A percentile compares a stretch with the other conserved stretches of the same genome.
Evolutionary conservation across 2,113 vertebrate genomes (phyloP).

Genomic region (Petaurus breviceps): DNA sequence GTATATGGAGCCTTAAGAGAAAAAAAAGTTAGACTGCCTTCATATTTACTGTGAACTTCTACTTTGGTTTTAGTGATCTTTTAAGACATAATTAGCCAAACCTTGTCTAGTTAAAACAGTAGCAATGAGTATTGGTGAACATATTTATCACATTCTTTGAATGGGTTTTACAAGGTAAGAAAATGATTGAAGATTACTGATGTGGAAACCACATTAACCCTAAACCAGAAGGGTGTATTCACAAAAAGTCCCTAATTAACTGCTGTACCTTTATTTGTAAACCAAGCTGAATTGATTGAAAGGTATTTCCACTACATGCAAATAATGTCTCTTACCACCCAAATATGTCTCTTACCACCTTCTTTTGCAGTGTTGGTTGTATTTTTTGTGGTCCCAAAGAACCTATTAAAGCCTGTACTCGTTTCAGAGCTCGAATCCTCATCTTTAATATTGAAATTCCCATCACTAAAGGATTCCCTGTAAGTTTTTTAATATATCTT

Average conservation of each 20-base stretch:
- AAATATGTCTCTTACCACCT: not conserved
- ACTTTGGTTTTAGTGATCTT: conserved; percentile 1
- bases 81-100: conserved; percentile 38
- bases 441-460: conserved; percentile 98
- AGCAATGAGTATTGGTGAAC: conserved; percentile 63
- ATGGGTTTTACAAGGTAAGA: conserved; percentile 18
- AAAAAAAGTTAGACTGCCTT: conserved; percentile 76
- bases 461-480: conserved; percentile 97
- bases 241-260: conserved; percentile 43
- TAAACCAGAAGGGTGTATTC: conserved; percentile 17
- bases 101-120: conserved; percentile 59
- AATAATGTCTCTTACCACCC: not conserved
- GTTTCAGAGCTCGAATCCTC: conserved; percentile 95
- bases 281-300: conserved; percentile 6
- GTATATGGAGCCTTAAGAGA: conserved; percentile 65
- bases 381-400: conserved; percentile 95
- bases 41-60: conserved; percentile 65
- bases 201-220: conserved; percentile 25
- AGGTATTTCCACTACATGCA: not conserved
- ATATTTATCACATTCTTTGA: conserved; percentile 11
- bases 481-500: conserved; percentile 83
- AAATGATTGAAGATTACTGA: not conserved
- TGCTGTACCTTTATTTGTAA: conserved; percentile 27
- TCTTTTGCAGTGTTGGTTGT: conserved; percentile 90
- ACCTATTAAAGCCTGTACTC: conserved; percentile 92